These are phyloP conservation scores for Meliscaeva auricollis DNA, from an alignment of 2,888 invertebrate species.

Conservation along the genomic window DNA sequence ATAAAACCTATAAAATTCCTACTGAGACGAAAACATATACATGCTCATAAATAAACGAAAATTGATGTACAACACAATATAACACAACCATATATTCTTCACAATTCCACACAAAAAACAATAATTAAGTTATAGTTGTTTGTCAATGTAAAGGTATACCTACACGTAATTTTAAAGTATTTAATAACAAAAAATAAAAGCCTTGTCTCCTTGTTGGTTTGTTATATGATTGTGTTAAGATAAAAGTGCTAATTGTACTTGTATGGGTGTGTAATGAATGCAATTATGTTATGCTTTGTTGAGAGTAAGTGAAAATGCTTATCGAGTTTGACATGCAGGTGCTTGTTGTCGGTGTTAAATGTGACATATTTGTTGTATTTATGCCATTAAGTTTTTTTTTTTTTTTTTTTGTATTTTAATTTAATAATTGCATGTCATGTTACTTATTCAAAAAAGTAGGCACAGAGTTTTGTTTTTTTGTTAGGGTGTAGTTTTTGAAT, in stretches of 20 bases:
- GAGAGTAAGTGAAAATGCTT: slow-evolving; percentile 41
- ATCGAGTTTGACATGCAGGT: slow-evolving; percentile 55
- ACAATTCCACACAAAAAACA: slow-evolving; percentile 22
- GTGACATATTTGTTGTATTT: slow-evolving; percentile 31
- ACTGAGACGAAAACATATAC: slow-evolving; percentile 36
- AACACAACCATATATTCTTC: slow-evolving; percentile 23
- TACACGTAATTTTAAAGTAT: slow-evolving; percentile 17
- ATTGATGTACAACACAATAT: slow-evolving; percentile 52
- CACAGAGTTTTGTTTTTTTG: background rate
- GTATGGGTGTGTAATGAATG: slow-evolving; percentile 47
- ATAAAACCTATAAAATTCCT: slow-evolving; percentile 3
- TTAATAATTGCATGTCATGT: slow-evolving; percentile 56
- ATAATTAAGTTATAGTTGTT: slow-evolving; percentile 6
- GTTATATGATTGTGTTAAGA: slow-evolving; percentile 43
- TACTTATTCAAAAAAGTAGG: background rate
- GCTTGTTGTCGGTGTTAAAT: slow-evolving; percentile 43
- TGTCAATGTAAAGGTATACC: slow-evolving; percentile 18
- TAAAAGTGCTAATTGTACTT: slow-evolving; percentile 45
- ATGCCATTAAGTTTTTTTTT: slow-evolving; percentile 19
- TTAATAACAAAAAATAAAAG: background rate
- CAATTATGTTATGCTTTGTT: slow-evolving; percentile 58
- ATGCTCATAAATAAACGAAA: slow-evolving; percentile 4
- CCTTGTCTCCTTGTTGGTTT: slow-evolving; percentile 36
- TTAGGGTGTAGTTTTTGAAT: background rate
- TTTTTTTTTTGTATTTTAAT: slow-evolving; percentile 26